These are phyloP conservation scores for Pelosia muscerda DNA, from an alignment of 2,888 invertebrate genomes.

Conservation along the genomic window DNA sequence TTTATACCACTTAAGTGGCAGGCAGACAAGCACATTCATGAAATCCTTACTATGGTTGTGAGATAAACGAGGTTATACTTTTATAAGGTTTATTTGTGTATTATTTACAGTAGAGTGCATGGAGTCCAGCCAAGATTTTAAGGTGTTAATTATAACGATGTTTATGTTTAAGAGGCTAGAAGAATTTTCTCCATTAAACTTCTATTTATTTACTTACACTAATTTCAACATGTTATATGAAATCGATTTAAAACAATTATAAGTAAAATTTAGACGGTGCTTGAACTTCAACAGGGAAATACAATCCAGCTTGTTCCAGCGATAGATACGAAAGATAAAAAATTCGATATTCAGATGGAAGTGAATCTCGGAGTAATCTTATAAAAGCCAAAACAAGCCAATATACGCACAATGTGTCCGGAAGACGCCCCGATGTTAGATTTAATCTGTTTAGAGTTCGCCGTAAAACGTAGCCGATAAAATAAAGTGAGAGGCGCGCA, in stretches of 20 bases:
- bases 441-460: slow-evolving; percentile 84
- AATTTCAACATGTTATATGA: not conserved
- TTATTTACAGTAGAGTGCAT: too few species aligned
- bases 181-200: not conserved
- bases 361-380: slow-evolving; percentile 50
- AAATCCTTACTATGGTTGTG: too few species aligned
- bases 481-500: slow-evolving; percentile 81
- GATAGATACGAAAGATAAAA: slow-evolving; percentile 35
- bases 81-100: too few species aligned
- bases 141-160: too few species aligned
- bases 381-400: slow-evolving; percentile 72
- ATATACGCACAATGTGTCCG: slow-evolving; percentile 67
- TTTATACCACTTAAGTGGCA: too few species aligned
- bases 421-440: slow-evolving; percentile 74
- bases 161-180: not conserved
- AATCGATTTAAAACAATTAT: too few species aligned
- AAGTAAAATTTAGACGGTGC: too few species aligned
- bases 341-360: slow-evolving; percentile 22
- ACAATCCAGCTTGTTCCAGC: not conserved
- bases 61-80: too few species aligned
- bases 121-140: too few species aligned
- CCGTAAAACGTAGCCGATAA: slow-evolving; percentile 82
- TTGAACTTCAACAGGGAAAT: not conserved
- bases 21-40: too few species aligned
- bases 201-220: not conserved